A percentile compares a stretch with the other conserved stretches of the same genome.
Evolutionary conservation across 1,140 invertebrate species (phyloP).

Genomic region (Caenorhabditis brenneri): DNA sequence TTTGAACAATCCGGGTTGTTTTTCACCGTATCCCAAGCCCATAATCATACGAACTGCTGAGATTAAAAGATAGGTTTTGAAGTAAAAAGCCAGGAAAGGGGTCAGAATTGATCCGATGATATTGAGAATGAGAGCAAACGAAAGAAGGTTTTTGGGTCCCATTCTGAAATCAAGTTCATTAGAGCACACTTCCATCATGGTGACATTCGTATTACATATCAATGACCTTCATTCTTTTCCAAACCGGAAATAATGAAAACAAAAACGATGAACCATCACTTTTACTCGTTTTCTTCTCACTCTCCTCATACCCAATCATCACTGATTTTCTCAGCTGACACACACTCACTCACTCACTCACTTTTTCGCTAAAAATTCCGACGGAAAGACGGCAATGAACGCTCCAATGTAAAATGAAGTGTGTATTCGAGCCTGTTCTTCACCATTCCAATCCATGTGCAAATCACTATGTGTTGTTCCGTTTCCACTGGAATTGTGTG

Average conservation of each 20-base stretch:
- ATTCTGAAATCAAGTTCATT: conserved; percentile 37
- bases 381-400: conserved; percentile 45
- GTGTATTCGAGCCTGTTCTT: conserved; percentile 46
- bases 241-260: background rate
- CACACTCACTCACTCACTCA: too few species aligned
- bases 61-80: conserved; percentile 3
- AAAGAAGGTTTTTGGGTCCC: conserved; percentile 46
- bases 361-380: conserved; percentile 37
- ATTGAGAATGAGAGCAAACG: conserved; percentile 33
- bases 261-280: background rate
- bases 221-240: background rate
- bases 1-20: background rate
- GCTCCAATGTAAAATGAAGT: conserved; percentile 49
- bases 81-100: conserved; percentile 34
- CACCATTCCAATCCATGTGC: conserved; percentile 44
- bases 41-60: conserved; percentile 34
- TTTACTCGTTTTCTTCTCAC: background rate
- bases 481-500: background rate
- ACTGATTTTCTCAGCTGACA: background rate
- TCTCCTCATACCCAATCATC: background rate
- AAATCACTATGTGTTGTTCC: conserved; percentile 1
- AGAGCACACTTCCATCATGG: background rate
- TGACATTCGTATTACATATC: too few species aligned
- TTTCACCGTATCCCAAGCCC: conserved; percentile 52
- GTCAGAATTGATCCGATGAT: conserved; percentile 42